Evolutionary conservation across 2,888 invertebrate genomes (phyloP).

Genomic region (Aspidiotus destructor): DNA sequence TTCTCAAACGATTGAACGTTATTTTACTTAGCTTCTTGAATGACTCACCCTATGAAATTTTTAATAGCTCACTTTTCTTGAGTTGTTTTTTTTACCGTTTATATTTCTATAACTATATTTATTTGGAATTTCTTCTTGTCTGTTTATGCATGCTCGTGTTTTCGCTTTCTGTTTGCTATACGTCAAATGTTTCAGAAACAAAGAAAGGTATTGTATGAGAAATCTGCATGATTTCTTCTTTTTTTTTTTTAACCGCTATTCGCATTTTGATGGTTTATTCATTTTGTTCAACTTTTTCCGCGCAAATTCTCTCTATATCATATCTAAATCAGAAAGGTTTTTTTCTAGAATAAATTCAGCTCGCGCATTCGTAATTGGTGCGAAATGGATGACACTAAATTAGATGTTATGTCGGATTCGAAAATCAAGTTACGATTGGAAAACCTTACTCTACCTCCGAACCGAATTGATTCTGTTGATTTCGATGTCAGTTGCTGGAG

Average conservation of each 20-base stretch:
- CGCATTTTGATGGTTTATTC: neutral
- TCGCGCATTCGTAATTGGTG: conserved; percentile 57
- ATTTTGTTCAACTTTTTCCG: neutral
- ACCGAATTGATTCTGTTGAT: conserved; percentile 35
- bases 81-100: neutral
- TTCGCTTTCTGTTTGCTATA: conserved; percentile 30
- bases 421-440: conserved; percentile 54
- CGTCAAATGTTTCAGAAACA: conserved; percentile 30
- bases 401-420: conserved; percentile 41
- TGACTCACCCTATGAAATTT: no score
- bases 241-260: neutral
- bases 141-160: conserved; percentile 34
- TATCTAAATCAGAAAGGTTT: no score
- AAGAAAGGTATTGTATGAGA: conserved; percentile 22
- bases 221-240: conserved; percentile 14
- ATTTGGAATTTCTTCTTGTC: conserved; percentile 26
- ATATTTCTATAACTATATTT: conserved; percentile 4
- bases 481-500: conserved; percentile 37
- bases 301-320: no score
- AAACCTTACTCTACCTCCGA: conserved; percentile 45
- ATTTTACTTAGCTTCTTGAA: no score
- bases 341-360: conserved; percentile 35
- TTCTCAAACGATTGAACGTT: no score
- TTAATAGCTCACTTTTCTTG: no score
- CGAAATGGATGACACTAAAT: conserved; percentile 46